Base-by-base conservation (phyloP, 2,888 invertebrate genomes). In the Drosophila rellima region DNA sequence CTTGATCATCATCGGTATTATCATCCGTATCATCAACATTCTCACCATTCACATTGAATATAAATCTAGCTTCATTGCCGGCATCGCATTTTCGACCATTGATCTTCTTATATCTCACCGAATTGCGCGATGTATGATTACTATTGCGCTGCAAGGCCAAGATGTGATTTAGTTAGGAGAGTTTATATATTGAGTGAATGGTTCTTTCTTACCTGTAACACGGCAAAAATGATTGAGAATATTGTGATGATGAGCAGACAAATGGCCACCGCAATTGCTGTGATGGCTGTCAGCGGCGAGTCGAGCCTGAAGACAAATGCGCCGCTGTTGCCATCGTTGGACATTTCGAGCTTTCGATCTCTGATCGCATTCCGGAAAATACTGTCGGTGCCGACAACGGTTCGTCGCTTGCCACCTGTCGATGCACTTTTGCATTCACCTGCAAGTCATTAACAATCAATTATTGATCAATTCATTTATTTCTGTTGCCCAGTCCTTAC, bases 351-450 rank as follows among this genome's bases (percentile, higher is more conserved):
- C 2, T 33, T 33, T 13, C 33, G 26, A 8, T 57, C 62, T 11
- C 47, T 23, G 62, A 50, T 52, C 54, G 48, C 67, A 71, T 59
- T 68, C 17, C 69, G 55, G 40, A 71, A 82, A 10, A 86, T 55
- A 17, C 67, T 74, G 5, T 68, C 70, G 2, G 63, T 63, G 11
- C 70, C 80, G 13, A 86, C 48, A 2, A 82, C 95, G 74, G 95
- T 96, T 68, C 96, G 94, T 3, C 96, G 94, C 90, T 96, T 96
- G 23, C 96, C 96, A 56, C 95, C 95, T 59, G 95, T 95, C 1
- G 95, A 95, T 11, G 95, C 94, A 91, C 95, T 95, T 90, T 95
- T 95, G 90, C 96, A 96, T 82, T 95, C 95, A 75, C 96, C 96
- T 96, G 87, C 2, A 56, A 48, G 8, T n/a, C 8, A 29, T 7